Evolutionary conservation across 2,888 invertebrate genomes (phyloP).

Genomic region (Dryomyza anilis): DNA sequence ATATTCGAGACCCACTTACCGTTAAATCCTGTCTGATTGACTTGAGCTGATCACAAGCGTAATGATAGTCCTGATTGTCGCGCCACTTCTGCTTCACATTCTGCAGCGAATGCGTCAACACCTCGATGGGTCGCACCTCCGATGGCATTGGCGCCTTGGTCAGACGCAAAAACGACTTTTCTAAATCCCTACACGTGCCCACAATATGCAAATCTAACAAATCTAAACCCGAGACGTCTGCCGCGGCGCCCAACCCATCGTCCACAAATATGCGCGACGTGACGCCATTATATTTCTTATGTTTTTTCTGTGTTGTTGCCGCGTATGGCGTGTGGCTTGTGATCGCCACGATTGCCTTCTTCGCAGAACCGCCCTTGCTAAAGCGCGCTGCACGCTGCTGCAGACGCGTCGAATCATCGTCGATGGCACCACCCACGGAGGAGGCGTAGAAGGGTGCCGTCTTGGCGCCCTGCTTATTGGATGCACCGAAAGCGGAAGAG

Average conservation of each 20-base stretch:
- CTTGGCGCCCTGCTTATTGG: too few species aligned
- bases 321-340: conserved; percentile 49
- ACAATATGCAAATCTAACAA: conserved; percentile 88
- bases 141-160: conserved; percentile 94
- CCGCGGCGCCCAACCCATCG: conserved; percentile 62
- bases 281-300: conserved; percentile 34
- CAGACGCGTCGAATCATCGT: conserved; percentile 77
- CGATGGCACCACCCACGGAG: conserved; percentile 71
- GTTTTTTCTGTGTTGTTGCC: conserved; percentile 24
- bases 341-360: conserved; percentile 54
- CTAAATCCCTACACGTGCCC: conserved; percentile 91
- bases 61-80: conserved; percentile 89
- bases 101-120: conserved; percentile 82
- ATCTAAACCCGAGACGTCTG: conserved; percentile 77
- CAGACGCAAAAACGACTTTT: conserved; percentile 93
- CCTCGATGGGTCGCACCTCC: conserved; percentile 87
- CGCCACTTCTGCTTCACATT: conserved; percentile 93
- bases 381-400: conserved; percentile 91
- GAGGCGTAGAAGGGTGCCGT: conserved; percentile 69
- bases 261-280: conserved; percentile 62
- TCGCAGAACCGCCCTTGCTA: conserved; percentile 50
- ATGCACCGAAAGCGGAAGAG: conserved; percentile 60
- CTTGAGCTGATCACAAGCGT: conserved; percentile 97
- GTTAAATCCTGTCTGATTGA: conserved; percentile 98
- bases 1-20: conserved; percentile 70